Evolutionary conservation across 2,888 invertebrate species (phyloP), one percentile per base, ranked within the genome.

Genomic region (Orchesella flavescens): DNA sequence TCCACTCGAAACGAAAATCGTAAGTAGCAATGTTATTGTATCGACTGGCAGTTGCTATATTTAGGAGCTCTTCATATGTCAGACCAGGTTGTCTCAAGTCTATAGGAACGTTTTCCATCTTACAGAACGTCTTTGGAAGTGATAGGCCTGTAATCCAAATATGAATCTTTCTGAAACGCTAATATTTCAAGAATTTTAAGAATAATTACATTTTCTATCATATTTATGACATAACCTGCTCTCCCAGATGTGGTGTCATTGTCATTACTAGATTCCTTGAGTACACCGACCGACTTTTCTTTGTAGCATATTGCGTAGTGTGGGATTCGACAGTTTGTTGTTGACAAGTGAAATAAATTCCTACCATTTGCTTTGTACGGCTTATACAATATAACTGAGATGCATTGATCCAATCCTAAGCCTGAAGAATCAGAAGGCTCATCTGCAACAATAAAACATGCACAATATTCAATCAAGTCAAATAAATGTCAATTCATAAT

Each of bases 221-320:
- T n/a, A n/a, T n/a, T n/a, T n/a, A n/a, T n/a, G n/a, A n/a, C n/a
- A n/a, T 34, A 34, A 34, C 34, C 34, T 34, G 3, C 34, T 34
- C 34, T 34, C 7, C 34, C 34, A 34, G 34, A 34, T 34, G 34
- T 34, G 7, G 3, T 34, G 63, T 46, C 13, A 34, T 7, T 34
- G 63, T 46, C 13, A 21, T 17, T 61, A 23, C 61, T n/a, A 21
- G n/a, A n/a, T n/a, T n/a, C n/a, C n/a, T n/a, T n/a, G n/a, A n/a
- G n/a, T n/a, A n/a, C n/a, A n/a, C n/a, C 61, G 1, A 46, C 15
- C n/a, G 15, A 24, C 34, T 79, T 79, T 3, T 72, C 72, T 15
- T 79, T 49, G 34, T 72, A 79, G 49, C 79, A 79, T 1, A 79
- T 12, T 0, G 79, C 55, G 19, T 72, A 79, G 10, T 71, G 69